These are phyloP conservation scores for Heliconius melpomene DNA, from an alignment of 1,140 invertebrate genomes.

Conservation along the genomic window DNA sequence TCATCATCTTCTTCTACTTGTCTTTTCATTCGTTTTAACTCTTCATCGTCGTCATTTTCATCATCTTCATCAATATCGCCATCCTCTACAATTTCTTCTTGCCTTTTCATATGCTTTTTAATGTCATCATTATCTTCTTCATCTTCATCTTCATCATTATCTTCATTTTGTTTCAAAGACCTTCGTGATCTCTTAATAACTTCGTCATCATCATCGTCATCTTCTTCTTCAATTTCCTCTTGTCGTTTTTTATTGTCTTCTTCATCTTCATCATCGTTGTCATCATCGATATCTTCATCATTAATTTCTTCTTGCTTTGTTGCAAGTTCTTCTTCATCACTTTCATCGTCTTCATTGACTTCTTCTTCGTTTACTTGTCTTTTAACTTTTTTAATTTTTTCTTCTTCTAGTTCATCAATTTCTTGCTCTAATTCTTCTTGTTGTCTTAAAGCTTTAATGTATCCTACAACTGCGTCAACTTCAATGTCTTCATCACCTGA, in stretches of 20 bases:
- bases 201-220: constrained; percentile 24
- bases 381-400: background rate
- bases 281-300: constrained; percentile 36
- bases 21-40: background rate
- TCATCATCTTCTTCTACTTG: background rate
- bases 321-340: background rate
- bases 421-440: constrained; percentile 39
- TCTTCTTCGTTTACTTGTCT: constrained; percentile 21
- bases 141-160: constrained; percentile 24
- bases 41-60: background rate
- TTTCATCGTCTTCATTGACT: constrained; percentile 30
- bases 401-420: constrained; percentile 28
- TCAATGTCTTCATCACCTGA: constrained; percentile 44
- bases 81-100: constrained; percentile 22
- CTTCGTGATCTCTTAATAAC: constrained; percentile 16
- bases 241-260: constrained; percentile 23
- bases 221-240: constrained; percentile 25
- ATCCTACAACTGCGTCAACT: constrained; percentile 43
- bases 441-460: constrained; percentile 36
- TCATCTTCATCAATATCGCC: background rate
- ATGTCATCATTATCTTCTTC: constrained; percentile 17
- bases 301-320: constrained; percentile 26
- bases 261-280: constrained; percentile 24
- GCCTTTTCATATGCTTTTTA: background rate
- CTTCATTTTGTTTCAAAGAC: constrained; percentile 22